Evolutionary conservation across 1,140 invertebrate genomes (phyloP).

Genomic region (Acromyrmex charruanus): DNA sequence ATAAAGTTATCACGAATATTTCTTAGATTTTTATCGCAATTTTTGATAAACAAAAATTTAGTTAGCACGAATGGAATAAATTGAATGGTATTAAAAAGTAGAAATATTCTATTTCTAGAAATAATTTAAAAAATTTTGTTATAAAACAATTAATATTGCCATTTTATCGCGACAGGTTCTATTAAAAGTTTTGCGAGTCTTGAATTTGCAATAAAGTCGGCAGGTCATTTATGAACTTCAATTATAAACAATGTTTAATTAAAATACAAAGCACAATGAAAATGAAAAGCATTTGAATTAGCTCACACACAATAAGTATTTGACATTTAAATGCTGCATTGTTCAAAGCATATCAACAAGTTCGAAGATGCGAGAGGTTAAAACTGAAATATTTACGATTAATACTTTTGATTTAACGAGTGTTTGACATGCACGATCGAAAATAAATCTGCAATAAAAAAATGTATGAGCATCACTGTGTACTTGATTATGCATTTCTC

Average conservation of each 20-base stretch:
- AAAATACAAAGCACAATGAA: conserved; percentile 3
- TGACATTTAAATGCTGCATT: conserved; percentile 44
- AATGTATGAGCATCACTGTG: neutral
- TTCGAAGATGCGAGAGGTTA: neutral
- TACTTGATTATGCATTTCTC: neutral
- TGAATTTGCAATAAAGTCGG: neutral
- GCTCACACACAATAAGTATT: neutral
- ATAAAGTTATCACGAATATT: neutral
- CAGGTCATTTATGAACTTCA: neutral
- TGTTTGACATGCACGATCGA: neutral
- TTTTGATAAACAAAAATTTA: neutral
- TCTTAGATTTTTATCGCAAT: neutral
- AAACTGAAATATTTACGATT: conserved; percentile 35
- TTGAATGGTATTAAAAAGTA: neutral
- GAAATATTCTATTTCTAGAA: neutral
- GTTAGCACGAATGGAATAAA: neutral
- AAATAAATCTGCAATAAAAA: conserved; percentile 5
- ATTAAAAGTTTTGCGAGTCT: neutral
- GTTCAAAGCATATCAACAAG: conserved; percentile 41
- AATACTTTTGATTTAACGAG: conserved; percentile 8
- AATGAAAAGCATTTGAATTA: conserved; percentile 17
- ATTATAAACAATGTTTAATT: conserved; percentile 48
- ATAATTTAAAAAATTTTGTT: neutral
- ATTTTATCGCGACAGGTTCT: neutral
- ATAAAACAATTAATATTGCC: neutral